phyloP scores from a whole-genome alignment of 2,888 invertebrate genomes.

The Philereme vetulata region DNA sequence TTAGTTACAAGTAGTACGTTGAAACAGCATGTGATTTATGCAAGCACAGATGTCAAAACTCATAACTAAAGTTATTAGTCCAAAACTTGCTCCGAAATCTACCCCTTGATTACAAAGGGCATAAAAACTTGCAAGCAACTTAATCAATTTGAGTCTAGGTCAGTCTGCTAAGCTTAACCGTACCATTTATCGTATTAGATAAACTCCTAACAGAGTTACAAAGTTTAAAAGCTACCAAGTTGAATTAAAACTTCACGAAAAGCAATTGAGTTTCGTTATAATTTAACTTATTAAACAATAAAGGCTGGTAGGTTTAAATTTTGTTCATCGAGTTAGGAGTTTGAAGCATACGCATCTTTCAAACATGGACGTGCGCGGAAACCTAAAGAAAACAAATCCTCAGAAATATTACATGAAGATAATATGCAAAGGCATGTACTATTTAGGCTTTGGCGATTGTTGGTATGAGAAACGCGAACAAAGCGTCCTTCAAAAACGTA shows the following conservation, averaged over 20 bases:
- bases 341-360: conserved; percentile 1
- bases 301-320: neutral
- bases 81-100: conserved; percentile 16
- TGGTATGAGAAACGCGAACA: conserved; percentile 51
- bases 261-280: conserved; percentile 34
- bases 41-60: conserved; percentile 2
- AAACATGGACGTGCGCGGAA: conserved; percentile 23
- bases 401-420: conserved; percentile 54
- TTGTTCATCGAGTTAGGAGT: neutral
- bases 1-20: neutral
- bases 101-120: conserved; percentile 23
- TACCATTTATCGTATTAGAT: conserved; percentile 39
- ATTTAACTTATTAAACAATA: conserved; percentile 30
- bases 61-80: conserved; percentile 2
- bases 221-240: conserved; percentile 40
- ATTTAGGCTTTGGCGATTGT: conserved; percentile 52
- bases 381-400: conserved; percentile 39
- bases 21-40: neutral
- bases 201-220: conserved; percentile 38
- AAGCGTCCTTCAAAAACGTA: conserved; percentile 20
- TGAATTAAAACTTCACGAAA: conserved; percentile 37
- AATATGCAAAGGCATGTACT: conserved; percentile 50
- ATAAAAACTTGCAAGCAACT: conserved; percentile 29
- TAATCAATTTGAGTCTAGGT: conserved; percentile 35
- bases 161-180: conserved; percentile 33